Evolutionary conservation across 2,113 vertebrate genomes (phyloP), one percentile per base, ranked within the genome.

Genomic region (Pleuronectes platessa): DNA sequence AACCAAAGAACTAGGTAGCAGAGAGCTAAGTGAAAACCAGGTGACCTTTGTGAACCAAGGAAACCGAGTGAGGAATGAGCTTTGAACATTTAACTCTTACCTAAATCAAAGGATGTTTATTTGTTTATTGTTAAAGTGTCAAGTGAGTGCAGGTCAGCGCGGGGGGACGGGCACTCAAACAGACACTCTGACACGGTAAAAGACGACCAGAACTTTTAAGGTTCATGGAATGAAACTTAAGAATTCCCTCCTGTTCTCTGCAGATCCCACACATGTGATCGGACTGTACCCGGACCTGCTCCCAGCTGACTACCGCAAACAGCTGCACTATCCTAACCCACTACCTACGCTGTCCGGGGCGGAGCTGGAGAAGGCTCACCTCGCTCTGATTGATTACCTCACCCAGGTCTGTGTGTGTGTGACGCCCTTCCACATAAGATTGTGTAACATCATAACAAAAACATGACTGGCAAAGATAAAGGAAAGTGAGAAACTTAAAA

Each of bases 181-280:
- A 26, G 26, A 35, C 5, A 35, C 31, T 35, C 31, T 35, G 31
- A 35, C 5, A 3, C 31, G 31, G 31, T 7, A 35, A 35, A 35
- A 6, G 5, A 35, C 1, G 31, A 35, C 5, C 31, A 35, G 31
- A 35, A 35, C 31, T 1, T 5, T 35, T 35, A 9, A 40, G 12
- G 37, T 11, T 40, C 6, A 40, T 12, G 37, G 37, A 40, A 40
- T 11, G 0, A 47, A 13, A 17, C 45, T 15, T 5, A 54, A 20
- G 8, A 8, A 10, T 9, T 54, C 51, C 51, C 20, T n/a, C 51
- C 23, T 54, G 42, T 31, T 1, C n/a, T 69, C 23, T 35, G 18
- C 89, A 99, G 98, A 99, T 94, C 98, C 98, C 21, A 99, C 98
- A 51, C 98, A 99, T 17, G 98, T 99, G 82, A 99, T 99, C 81